Percentiles rank a stretch among this genome's conserved stretches.
These are phyloP conservation scores for Drosophila punjabiensis DNA, from an alignment of 1,140 invertebrate species.

Conservation along the genomic window DNA sequence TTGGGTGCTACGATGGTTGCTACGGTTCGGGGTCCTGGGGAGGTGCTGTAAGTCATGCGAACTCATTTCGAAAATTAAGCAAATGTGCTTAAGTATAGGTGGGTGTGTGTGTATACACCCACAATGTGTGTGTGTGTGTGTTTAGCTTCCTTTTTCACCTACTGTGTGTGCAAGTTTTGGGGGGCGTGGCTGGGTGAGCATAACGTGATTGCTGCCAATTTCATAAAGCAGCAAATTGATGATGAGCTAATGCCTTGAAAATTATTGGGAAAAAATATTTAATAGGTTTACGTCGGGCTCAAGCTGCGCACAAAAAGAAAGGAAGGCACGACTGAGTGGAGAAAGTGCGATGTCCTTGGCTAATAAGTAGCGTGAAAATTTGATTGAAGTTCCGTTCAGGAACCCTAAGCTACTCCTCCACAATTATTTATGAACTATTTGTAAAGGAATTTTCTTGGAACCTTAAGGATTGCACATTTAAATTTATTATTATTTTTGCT, in stretches of 20 bases:
- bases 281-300: slow-evolving; percentile 52
- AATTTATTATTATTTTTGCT: background rate
- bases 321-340: slow-evolving; percentile 1
- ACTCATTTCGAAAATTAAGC: slow-evolving; percentile 71
- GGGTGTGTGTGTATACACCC: slow-evolving; percentile 14
- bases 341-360: slow-evolving; percentile 3
- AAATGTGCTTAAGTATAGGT: slow-evolving; percentile 45
- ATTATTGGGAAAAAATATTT: slow-evolving; percentile 58
- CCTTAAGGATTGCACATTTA: background rate
- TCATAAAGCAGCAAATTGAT: slow-evolving; percentile 66
- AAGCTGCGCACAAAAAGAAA: slow-evolving; percentile 22
- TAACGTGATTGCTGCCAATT: slow-evolving; percentile 77
- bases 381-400: slow-evolving; percentile 2
- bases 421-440: background rate
- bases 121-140: slow-evolving; percentile 10
- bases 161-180: slow-evolving; percentile 16
- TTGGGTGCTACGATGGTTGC: slow-evolving; percentile 8
- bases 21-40: slow-evolving; percentile 1
- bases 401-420: background rate
- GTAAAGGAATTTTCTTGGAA: background rate
- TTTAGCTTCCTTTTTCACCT: slow-evolving; percentile 18
- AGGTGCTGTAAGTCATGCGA: slow-evolving; percentile 60
- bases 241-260: slow-evolving; percentile 71
- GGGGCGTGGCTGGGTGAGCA: slow-evolving; percentile 60
- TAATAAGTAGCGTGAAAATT: background rate